Conservation (phyloP, 2,888 invertebrate species). For the Rhogogaster chlorosoma region DNA sequence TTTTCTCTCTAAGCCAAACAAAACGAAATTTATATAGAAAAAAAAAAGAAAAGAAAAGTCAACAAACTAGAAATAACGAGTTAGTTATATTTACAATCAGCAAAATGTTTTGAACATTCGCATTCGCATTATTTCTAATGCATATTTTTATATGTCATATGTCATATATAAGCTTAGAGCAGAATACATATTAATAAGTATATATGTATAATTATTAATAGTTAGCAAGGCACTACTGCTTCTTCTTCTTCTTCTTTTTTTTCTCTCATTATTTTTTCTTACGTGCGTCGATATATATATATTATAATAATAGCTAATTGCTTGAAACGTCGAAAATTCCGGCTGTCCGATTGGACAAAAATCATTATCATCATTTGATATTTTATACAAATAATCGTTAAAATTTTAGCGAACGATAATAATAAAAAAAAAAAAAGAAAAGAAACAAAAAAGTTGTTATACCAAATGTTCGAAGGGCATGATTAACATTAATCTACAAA, state of each 20-base stretch:
- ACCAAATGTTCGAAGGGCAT: background rate
- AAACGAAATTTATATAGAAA: background rate
- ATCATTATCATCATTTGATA: background rate
- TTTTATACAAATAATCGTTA: background rate
- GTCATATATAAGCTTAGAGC: background rate
- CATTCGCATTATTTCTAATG: background rate
- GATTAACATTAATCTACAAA: too few species aligned
- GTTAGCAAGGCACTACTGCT: constrained; percentile 30
- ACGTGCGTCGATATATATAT: background rate
- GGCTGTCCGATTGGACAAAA: background rate
- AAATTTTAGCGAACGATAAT: background rate
- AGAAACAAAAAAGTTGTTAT: background rate
- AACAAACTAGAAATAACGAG: background rate
- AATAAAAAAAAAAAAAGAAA: background rate
- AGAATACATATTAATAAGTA: background rate
- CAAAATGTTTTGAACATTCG: background rate
- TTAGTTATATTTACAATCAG: background rate
- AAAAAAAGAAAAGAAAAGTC: background rate
- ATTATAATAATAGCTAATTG: background rate
- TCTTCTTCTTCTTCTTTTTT: background rate
- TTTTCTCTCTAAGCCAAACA: background rate
- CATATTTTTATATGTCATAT: constrained; percentile 1
- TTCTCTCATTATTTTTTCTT: background rate
- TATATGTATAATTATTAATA: constrained; percentile 14
- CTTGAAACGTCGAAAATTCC: background rate